phyloP scores from a whole-genome alignment of 1,140 invertebrate species.

The Caenorhabditis briggsae region DNA sequence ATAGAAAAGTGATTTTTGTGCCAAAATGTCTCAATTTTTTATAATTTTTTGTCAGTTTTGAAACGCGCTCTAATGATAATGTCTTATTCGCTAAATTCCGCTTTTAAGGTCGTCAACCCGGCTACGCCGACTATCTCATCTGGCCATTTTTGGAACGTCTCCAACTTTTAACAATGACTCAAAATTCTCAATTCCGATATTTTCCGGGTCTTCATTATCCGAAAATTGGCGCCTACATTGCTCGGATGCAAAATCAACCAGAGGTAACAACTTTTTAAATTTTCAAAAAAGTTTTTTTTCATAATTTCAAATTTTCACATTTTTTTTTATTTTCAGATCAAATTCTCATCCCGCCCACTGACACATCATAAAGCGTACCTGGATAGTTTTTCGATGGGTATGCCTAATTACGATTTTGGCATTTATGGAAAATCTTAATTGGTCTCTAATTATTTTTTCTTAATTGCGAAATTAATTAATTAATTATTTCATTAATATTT shows the following conservation, averaged over 20 bases:
- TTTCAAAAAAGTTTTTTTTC: neutral
- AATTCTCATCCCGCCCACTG: slow-evolving; percentile 62
- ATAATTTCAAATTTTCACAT: slow-evolving; percentile 38
- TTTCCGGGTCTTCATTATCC: slow-evolving; percentile 67
- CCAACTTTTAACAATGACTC: slow-evolving; percentile 64
- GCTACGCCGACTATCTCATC: slow-evolving; percentile 65
- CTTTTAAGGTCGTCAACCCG: slow-evolving; percentile 62
- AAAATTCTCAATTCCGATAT: slow-evolving; percentile 57
- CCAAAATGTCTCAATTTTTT: too few species aligned
- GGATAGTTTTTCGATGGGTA: slow-evolving; percentile 61
- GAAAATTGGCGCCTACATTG: slow-evolving; percentile 67
- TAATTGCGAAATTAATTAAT: too few species aligned
- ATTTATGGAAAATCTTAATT: slow-evolving; percentile 41
- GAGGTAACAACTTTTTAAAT: slow-evolving; percentile 60
- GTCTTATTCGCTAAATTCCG: neutral
- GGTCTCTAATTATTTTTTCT: too few species aligned
- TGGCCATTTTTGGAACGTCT: slow-evolving; percentile 68
- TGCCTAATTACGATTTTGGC: slow-evolving; percentile 67
- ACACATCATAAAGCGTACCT: slow-evolving; percentile 65
- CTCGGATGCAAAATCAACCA: slow-evolving; percentile 66
- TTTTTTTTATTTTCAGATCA: slow-evolving; percentile 60
- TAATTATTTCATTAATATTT: too few species aligned
- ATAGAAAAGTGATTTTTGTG: too few species aligned
- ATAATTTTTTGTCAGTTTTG: too few species aligned
- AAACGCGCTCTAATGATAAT: neutral